Evolutionary conservation across 2,888 invertebrate species (phyloP).

Genomic region (Trissonchulus sp.): DNA sequence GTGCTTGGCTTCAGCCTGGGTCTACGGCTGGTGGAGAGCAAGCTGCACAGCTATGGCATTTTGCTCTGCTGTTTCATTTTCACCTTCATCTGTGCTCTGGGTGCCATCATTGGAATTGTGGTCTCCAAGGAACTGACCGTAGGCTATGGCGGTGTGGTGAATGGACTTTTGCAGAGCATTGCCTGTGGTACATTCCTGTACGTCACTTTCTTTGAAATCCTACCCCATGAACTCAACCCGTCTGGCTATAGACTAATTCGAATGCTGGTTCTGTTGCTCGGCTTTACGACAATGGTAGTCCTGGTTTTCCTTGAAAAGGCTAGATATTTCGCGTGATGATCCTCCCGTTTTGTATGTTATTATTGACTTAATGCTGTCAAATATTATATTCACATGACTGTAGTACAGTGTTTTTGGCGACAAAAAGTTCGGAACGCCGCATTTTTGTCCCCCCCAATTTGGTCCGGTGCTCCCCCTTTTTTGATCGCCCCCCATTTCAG

Average conservation of each 20-base stretch:
- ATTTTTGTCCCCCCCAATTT: too few species aligned
- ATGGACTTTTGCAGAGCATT: constrained; percentile 65
- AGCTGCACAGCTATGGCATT: constrained; percentile 51
- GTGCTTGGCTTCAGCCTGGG: constrained; percentile 61
- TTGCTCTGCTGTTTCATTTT: constrained; percentile 53
- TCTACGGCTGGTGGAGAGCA: constrained; percentile 53
- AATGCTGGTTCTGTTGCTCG: constrained; percentile 42
- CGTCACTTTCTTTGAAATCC: constrained; percentile 92
- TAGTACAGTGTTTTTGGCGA: too few species aligned
- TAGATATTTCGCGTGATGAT: background rate
- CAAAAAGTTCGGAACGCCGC: too few species aligned
- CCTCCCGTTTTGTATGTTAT: background rate
- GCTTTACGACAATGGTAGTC: constrained; percentile 41
- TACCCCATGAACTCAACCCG: constrained; percentile 63
- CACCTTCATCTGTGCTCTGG: constrained; percentile 65
- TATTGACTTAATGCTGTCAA: too few species aligned
- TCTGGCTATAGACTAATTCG: constrained; percentile 41
- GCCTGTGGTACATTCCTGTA: constrained; percentile 87
- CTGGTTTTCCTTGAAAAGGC: constrained; percentile 22
- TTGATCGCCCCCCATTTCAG: too few species aligned
- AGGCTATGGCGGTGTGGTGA: constrained; percentile 56
- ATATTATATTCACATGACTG: too few species aligned
- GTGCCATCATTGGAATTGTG: constrained; percentile 60
- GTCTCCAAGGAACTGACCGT: constrained; percentile 56
- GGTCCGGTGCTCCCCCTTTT: too few species aligned